A percentile compares a stretch with the other conserved stretches of the same genome.
These are phyloP conservation scores for Ceuthmochares aereus DNA, from an alignment of 2,113 vertebrate species.

Conservation along the genomic window DNA sequence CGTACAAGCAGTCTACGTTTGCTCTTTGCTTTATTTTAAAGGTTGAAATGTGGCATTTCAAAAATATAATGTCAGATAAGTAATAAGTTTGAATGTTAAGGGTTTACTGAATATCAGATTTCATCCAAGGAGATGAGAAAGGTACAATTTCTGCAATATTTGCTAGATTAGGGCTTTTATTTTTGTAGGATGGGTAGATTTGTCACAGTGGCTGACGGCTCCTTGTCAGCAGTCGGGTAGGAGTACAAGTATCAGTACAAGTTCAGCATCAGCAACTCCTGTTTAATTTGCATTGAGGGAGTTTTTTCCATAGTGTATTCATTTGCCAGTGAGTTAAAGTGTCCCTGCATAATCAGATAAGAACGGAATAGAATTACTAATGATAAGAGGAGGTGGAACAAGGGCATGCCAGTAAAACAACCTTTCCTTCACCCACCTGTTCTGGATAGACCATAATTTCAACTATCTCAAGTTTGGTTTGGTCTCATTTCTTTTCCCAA, in stretches of 20 bases:
- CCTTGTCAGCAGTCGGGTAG: neutral
- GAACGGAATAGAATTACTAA: constrained; percentile 65
- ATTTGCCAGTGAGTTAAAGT: constrained; percentile 65
- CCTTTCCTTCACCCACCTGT: neutral
- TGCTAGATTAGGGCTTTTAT: neutral
- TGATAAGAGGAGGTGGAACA: constrained; percentile 41
- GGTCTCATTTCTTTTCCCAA: neutral
- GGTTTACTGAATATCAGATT: constrained; percentile 23
- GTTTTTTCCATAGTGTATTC: constrained; percentile 20
- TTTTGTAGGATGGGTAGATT: neutral
- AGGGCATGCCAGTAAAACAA: neutral
- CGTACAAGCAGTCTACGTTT: neutral
- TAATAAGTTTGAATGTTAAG: constrained; percentile 27
- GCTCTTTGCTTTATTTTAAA: constrained; percentile 51
- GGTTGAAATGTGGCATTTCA: constrained; percentile 50
- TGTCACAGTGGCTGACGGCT: neutral
- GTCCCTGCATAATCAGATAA: constrained; percentile 66
- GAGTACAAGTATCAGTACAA: too few relatives aligned
- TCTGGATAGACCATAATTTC: constrained; percentile 1
- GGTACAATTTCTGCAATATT: neutral
- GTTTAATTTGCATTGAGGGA: constrained; percentile 55
- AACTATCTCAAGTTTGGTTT: neutral
- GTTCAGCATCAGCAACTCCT: constrained; percentile 37
- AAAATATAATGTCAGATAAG: constrained; percentile 32
- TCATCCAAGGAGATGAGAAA: neutral